A percentile compares a stretch with the other conserved stretches of the same genome.
Evolutionary conservation across 1,140 invertebrate species (phyloP).

Genomic region (Notospermus geniculatus): DNA sequence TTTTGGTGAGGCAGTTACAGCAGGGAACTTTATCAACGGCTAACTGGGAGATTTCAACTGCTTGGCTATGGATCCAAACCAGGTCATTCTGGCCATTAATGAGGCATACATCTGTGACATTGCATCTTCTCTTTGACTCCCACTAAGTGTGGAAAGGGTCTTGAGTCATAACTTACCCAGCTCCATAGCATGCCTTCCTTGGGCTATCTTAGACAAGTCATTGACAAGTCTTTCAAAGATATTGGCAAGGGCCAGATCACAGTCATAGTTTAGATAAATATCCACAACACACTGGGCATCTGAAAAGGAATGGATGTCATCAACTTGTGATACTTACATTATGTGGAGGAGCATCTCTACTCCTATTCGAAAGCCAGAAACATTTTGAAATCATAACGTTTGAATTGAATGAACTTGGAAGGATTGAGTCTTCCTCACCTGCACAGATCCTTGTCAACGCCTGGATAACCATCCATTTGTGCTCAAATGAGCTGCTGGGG

Average conservation of each 20-base stretch:
- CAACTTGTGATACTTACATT: not conserved
- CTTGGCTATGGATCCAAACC: too few species aligned
- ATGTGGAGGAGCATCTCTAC: not conserved
- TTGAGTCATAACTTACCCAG: conserved; percentile 63
- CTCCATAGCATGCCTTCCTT: conserved; percentile 87
- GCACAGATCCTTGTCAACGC: conserved; percentile 94
- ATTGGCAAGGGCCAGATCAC: conserved; percentile 96
- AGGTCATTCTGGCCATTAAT: too few species aligned
- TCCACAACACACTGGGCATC: conserved; percentile 99
- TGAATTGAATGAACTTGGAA: not conserved
- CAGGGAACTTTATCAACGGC: too few species aligned
- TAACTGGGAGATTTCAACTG: too few species aligned
- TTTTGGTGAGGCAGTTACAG: too few species aligned
- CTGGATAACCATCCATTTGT: conserved; percentile 99
- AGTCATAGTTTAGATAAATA: conserved; percentile 99
- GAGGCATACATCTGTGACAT: too few species aligned
- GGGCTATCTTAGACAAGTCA: conserved; percentile 58
- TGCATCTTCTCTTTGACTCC: too few species aligned
- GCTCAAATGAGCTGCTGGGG: conserved; percentile 90
- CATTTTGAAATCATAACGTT: conserved; percentile 4
- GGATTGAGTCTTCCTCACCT: conserved; percentile 30
- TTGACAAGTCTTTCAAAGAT: conserved; percentile 95
- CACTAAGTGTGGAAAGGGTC: too few species aligned
- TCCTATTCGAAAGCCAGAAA: not conserved
- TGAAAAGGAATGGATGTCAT: conserved; percentile 28